Evolutionary conservation across 2,113 vertebrate genomes (phyloP), one percentile per base, ranked within the genome.

Genomic region (Zosterops pallidus): DNA sequence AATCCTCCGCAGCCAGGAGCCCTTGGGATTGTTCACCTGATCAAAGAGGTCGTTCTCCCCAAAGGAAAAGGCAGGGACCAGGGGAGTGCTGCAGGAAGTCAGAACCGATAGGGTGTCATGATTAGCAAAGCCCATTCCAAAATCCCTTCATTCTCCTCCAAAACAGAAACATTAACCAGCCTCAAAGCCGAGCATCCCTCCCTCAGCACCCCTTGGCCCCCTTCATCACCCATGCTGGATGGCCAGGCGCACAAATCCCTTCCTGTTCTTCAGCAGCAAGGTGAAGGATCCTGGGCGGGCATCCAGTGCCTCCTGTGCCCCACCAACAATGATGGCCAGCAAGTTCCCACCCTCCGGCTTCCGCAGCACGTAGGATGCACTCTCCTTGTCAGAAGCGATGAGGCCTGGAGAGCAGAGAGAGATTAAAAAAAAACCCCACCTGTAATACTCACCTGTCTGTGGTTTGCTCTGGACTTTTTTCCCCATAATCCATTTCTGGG

Each of bases 191-290:
- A 53, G 10, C 17, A 13, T 11, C 18, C 55, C 14, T 67, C 21
- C 53, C 52, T 7, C 12, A 39, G 33, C 3, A 0, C 3, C n/a
- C 25, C 28, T 37, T 26, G 18, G 8, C 2, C 22, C 49, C 23
- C 37, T 62, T 21, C 50, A 92, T 98, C 97, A 99, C 99, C 99
- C 99, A 0, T 98, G 72, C 64, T 97, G 96, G 57, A 99, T 98
- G 56, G 99, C 99, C 46, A 99, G 93, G 76, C 98, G 99, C 87
- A 99, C 47, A 53, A 99, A 99, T 83, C 99, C 99, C 96, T 99
- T 99, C 86, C 98, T 98, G 14, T 98, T 97, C 94, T 95, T 96
- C 85, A 99, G 88, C 50, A 99, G n/a, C 59, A 99, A 93, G 1
- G 70, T 98, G 91, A 74, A 98, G 52, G 96, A 95, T 18, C 99